phyloP scores from a whole-genome alignment of 2,113 vertebrate species.

The Mormyrus iriodes region DNA sequence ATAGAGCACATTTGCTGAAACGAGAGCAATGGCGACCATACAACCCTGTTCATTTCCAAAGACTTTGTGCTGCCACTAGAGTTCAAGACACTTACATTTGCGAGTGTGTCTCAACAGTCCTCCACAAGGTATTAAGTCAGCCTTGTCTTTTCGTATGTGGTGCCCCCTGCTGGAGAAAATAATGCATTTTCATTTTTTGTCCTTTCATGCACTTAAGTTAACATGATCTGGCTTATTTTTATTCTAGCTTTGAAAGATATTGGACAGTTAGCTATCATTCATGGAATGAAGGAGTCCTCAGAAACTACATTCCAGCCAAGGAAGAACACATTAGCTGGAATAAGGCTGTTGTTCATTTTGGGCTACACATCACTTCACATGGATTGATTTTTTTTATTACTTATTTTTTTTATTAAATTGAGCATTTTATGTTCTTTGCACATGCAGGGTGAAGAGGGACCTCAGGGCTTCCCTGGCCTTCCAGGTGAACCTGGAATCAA shows the following conservation, averaged over 20 bases:
- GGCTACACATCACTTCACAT: background rate
- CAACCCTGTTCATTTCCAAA: background rate
- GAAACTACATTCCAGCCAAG: background rate
- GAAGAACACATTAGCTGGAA: background rate
- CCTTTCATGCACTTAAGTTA: background rate
- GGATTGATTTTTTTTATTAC: background rate
- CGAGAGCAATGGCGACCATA: background rate
- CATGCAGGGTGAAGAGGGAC: slow-evolving; percentile 59
- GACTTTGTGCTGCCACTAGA: background rate
- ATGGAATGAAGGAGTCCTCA: background rate
- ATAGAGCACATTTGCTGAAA: slow-evolving; percentile 4
- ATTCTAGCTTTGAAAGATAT: background rate
- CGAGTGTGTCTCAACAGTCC: background rate
- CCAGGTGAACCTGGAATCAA: slow-evolving; percentile 59
- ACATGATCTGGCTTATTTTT: background rate
- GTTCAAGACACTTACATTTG: background rate
- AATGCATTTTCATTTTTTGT: background rate
- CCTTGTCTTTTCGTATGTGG: background rate
- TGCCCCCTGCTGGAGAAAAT: background rate
- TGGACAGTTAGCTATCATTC: background rate
- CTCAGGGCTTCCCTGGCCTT: slow-evolving; percentile 61
- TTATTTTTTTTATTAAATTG: background rate
- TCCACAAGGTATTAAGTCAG: background rate
- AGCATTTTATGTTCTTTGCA: background rate
- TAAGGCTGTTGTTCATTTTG: background rate